Evolutionary conservation across 2,113 vertebrate genomes (phyloP).

Genomic region (Vidua macroura): DNA sequence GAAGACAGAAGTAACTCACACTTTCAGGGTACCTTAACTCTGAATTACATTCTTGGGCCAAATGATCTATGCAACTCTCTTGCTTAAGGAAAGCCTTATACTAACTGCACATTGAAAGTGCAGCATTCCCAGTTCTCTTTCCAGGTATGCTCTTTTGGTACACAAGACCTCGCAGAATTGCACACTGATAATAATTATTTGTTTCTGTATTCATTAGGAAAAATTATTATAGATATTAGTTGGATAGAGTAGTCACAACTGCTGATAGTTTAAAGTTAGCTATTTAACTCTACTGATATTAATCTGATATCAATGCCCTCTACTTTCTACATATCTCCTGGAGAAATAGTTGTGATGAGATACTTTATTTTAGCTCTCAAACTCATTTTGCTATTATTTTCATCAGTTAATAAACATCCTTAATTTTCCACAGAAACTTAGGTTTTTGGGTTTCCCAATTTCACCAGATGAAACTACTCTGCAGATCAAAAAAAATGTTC

Average conservation of each 20-base stretch:
- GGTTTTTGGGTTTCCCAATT: fast-evolving
- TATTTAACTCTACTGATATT: neutral
- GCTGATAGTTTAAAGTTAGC: neutral
- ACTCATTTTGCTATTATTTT: neutral
- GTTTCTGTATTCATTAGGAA: neutral
- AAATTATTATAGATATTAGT: neutral
- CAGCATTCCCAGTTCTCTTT: neutral
- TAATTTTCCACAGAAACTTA: neutral
- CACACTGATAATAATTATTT: neutral
- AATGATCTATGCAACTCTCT: neutral
- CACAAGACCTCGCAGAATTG: neutral
- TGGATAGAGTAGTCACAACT: neutral
- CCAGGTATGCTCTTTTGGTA: neutral
- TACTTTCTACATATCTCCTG: neutral
- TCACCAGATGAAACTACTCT: neutral
- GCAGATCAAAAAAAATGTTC: neutral
- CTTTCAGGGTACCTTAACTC: neutral
- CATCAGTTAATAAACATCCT: neutral
- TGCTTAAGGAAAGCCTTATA: neutral
- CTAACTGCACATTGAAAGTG: neutral
- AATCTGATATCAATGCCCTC: too few species aligned
- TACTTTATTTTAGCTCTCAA: neutral
- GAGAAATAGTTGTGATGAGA: neutral
- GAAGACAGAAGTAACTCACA: neutral
- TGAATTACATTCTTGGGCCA: neutral